Conservation (phyloP, 2,888 invertebrate genomes). For the Keiferia lycopersicella region DNA sequence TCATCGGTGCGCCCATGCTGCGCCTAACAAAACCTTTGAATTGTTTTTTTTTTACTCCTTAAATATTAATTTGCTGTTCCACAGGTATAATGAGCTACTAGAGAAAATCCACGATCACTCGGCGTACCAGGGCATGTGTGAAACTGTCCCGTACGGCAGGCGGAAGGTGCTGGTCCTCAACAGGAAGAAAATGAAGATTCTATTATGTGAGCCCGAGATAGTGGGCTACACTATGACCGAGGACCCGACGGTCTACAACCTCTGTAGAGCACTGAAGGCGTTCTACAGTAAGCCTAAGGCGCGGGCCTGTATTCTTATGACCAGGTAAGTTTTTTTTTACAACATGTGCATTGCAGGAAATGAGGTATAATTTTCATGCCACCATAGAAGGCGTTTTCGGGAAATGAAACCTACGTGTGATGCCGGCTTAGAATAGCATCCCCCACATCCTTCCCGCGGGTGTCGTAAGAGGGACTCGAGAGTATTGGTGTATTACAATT, state of each 20-base stretch:
- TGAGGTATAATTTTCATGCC: too few species aligned
- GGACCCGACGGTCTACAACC: slow-evolving; percentile 71
- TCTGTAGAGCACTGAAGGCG: slow-evolving; percentile 78
- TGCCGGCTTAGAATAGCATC: too few species aligned
- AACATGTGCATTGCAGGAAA: too few species aligned
- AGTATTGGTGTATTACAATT: too few species aligned
- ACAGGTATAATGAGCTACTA: slow-evolving; percentile 66
- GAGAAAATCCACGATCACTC: slow-evolving; percentile 76
- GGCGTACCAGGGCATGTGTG: slow-evolving; percentile 69
- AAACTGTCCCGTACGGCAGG: slow-evolving; percentile 72
- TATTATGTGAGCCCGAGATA: slow-evolving; percentile 71
- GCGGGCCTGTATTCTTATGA: slow-evolving; percentile 74
- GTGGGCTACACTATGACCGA: slow-evolving; percentile 73
- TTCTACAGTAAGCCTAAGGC: slow-evolving; percentile 78
- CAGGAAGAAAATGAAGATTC: slow-evolving; percentile 66
- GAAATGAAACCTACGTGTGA: too few species aligned
- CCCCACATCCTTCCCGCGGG: too few species aligned
- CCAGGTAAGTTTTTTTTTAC: slow-evolving; percentile 48
- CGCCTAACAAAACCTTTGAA: too few species aligned
- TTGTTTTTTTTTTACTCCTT: too few species aligned
- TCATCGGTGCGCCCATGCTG: too few species aligned
- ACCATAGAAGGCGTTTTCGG: too few species aligned
- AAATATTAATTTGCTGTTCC: too few species aligned
- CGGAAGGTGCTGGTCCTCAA: slow-evolving; percentile 65
- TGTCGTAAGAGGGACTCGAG: too few species aligned